Conservation (phyloP, 2,888 invertebrate species). For the Mesorhabditis sp. region DNA sequence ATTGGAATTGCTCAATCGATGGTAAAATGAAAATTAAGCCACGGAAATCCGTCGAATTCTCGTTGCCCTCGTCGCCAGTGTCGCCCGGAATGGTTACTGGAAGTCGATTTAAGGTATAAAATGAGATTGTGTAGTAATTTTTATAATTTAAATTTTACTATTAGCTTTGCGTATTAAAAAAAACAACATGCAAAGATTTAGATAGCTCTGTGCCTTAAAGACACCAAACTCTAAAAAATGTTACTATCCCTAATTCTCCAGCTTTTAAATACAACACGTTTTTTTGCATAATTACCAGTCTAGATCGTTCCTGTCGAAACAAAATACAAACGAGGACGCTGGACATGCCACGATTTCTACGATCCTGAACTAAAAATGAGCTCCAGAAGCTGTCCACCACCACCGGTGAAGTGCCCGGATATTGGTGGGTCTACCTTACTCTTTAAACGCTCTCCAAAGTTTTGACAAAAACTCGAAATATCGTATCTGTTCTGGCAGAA, state of each 20-base stretch:
- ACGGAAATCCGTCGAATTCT: background rate
- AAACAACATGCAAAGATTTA: background rate
- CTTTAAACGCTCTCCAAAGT: too few species aligned
- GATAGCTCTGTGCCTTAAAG: too few species aligned
- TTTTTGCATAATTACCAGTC: background rate
- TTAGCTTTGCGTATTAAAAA: background rate
- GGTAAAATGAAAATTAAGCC: background rate
- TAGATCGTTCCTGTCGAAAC: background rate
- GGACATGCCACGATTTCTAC: conserved; percentile 1
- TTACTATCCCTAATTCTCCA: too few species aligned
- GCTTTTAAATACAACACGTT: too few species aligned
- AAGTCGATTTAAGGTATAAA: background rate
- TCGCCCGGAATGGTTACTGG: conserved; percentile 1
- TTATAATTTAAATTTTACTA: too few species aligned
- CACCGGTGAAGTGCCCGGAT: background rate
- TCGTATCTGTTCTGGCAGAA: too few species aligned
- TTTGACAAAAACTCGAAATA: too few species aligned
- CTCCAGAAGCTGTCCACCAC: background rate
- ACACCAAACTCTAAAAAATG: too few species aligned
- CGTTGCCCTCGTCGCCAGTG: background rate
- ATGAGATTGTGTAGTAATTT: background rate
- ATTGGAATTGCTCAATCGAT: too few species aligned
- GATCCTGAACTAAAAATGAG: background rate
- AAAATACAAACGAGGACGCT: background rate
- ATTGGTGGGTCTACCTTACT: background rate